Evolutionary conservation across 1,140 invertebrate species (phyloP), one percentile per base, ranked within the genome.

Genomic region (Drosophila arizonae): DNA sequence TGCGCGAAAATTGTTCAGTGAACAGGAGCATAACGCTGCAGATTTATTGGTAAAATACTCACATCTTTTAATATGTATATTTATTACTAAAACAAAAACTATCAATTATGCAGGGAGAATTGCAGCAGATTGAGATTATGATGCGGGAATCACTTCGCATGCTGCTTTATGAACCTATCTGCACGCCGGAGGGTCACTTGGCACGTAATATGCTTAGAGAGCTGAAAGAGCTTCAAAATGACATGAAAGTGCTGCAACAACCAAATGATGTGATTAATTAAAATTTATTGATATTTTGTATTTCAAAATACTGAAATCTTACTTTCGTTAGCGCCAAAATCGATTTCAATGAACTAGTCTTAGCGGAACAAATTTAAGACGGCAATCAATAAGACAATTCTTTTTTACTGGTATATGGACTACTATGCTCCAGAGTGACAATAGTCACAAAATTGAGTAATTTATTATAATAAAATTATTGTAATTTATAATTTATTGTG

Each of bases 131-230:
- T 1, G 94, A 94, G 77, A 90, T 90, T 61, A 92, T 93, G 78
- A 85, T 96, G 4, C 95, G 94, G 73, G 93, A 93, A 69, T 92
- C 95, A 0, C 84, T 96, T 5, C 93, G 93, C 57, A 94, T 95
- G 92, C 90, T 96, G 3, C 91, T 96, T 8, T 93, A 95, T 50
- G 95, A 96, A 91, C 95, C 96, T 1, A 84, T 91, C 0, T 93
- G 93, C 15, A 95, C 95, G n/a, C 95, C 95, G 0, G 96, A 96
- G 90, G 95, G 95, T 2, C 91, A 93, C 64, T 77, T 96, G 6
- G 94, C 95, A 11, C 94, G 93, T 46, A 93, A 93, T 69, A 95
- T 95, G 6, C 86, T 96, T 11, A 92, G 94, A 63, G 94, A 96
- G 77, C 92, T 96, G 28, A 95, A 94, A 82, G 92, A 93, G 1